These are phyloP conservation scores for Rhinella marina DNA, from an alignment of 2,797 vertebrate genomes.

Conservation along the genomic window DNA sequence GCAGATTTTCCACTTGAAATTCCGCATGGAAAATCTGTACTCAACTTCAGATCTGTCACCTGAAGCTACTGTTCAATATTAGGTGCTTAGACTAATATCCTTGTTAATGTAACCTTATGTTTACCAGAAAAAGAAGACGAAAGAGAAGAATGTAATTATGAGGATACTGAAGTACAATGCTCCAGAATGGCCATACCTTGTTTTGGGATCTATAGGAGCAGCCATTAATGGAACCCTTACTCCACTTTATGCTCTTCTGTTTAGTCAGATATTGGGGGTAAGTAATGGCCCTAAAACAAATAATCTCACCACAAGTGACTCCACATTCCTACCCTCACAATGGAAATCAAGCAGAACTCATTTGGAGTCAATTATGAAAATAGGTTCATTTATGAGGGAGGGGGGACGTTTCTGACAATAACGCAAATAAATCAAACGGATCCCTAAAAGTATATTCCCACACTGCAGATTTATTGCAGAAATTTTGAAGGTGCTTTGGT, in stretches of 20 bases:
- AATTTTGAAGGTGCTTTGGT: too few relatives aligned
- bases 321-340: neutral
- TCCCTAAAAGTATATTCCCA: too few relatives aligned
- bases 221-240: constrained; percentile 78
- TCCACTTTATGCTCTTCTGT: constrained; percentile 80
- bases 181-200: constrained; percentile 82
- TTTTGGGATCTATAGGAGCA: constrained; percentile 80
- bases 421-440: too few relatives aligned
- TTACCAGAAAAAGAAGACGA: constrained; percentile 39
- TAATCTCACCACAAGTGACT: neutral
- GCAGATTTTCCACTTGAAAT: too few relatives aligned
- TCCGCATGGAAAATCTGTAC: neutral
- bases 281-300: constrained; percentile 11
- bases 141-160: constrained; percentile 69
- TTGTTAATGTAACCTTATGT: neutral
- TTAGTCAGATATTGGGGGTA: constrained; percentile 84
- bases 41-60: neutral
- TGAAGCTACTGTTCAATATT: neutral
- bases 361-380: too few relatives aligned
- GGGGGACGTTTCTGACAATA: too few relatives aligned
- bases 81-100: neutral
- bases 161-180: constrained; percentile 82
- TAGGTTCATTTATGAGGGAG: too few relatives aligned
- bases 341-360: neutral
- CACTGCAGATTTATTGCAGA: too few relatives aligned